A percentile compares a stretch with the other conserved stretches of the same genome.
phyloP scores from a whole-genome alignment of 2,888 invertebrate genomes.

The Philopedon plagiatum region DNA sequence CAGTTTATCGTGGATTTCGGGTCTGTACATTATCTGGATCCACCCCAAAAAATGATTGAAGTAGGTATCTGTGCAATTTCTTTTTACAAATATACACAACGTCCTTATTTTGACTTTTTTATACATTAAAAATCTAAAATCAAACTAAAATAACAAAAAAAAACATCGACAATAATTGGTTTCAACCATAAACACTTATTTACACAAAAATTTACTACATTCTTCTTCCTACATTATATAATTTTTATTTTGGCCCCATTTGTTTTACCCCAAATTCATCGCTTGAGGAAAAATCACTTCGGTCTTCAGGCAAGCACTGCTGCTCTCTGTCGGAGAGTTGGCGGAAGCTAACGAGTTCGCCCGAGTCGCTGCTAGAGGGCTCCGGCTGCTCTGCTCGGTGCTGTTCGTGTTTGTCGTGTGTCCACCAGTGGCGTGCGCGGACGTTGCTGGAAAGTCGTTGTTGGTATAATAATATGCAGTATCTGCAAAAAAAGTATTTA shows the following conservation, averaged over 20 bases:
- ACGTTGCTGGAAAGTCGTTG: conserved; percentile 64
- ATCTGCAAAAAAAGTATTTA: conserved; percentile 68
- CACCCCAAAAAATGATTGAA: too few species aligned
- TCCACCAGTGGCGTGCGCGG: conserved; percentile 51
- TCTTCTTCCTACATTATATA: not conserved
- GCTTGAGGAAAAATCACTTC: conserved; percentile 69
- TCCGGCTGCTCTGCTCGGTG: conserved; percentile 73
- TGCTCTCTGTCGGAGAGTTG: conserved; percentile 77
- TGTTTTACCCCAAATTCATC: conserved; percentile 61
- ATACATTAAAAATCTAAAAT: conserved; percentile 4
- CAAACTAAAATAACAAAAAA: not conserved
- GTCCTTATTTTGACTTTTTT: not conserved
- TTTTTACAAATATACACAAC: conserved; percentile 16
- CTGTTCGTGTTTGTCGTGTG: conserved; percentile 37
- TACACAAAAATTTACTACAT: conserved; percentile 7
- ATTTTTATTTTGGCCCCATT: conserved; percentile 33
- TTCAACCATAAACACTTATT: conserved; percentile 16
- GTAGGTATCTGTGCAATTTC: not conserved
- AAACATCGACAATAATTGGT: conserved; percentile 7
- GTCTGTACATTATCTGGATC: too few species aligned
- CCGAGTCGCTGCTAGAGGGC: conserved; percentile 79
- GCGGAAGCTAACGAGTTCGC: conserved; percentile 80
- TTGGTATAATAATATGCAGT: conserved; percentile 77
- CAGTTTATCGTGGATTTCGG: too few species aligned
- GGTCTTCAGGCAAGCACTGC: conserved; percentile 78